Conservation (phyloP, 1,140 invertebrate species). For the Tetramorium simillimum region DNA sequence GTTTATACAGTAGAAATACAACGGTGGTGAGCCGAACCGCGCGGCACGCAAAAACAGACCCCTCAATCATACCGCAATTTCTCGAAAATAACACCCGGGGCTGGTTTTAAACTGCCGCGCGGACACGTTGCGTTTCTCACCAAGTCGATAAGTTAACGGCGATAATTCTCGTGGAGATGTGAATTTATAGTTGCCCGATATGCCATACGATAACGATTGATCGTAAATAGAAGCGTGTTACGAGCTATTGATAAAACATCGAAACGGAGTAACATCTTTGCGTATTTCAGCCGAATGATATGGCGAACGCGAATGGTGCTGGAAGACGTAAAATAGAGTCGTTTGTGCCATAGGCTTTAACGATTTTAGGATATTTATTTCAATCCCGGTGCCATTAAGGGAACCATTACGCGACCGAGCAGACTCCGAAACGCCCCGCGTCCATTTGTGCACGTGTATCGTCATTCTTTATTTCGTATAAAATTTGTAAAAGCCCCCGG, state of each 20-base stretch:
- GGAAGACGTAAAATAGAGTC: slow-evolving; percentile 45
- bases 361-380: slow-evolving; percentile 68
- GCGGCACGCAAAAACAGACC: not conserved
- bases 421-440: slow-evolving; percentile 43
- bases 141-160: slow-evolving; percentile 17
- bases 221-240: slow-evolving; percentile 38
- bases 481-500: slow-evolving; percentile 22
- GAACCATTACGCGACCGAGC: slow-evolving; percentile 64
- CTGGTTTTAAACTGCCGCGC: not conserved
- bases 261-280: slow-evolving; percentile 43
- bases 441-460: not conserved
- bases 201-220: slow-evolving; percentile 25
- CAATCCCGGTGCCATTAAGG: slow-evolving; percentile 63
- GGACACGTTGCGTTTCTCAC: not conserved
- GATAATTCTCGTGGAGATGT: slow-evolving; percentile 35
- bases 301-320: not conserved
- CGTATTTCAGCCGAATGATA: slow-evolving; percentile 47
- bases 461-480: slow-evolving; percentile 35
- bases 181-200: slow-evolving; percentile 36
- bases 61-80: not conserved
- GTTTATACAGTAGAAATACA: slow-evolving; percentile 36
- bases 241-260: slow-evolving; percentile 45
- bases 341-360: slow-evolving; percentile 62
- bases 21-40: not conserved
- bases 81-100: not conserved